Percentiles rank a stretch among this genome's conserved stretches.
Conservation (phyloP, 2,888 invertebrate genomes). For the Drosophila multiciliata region DNA sequence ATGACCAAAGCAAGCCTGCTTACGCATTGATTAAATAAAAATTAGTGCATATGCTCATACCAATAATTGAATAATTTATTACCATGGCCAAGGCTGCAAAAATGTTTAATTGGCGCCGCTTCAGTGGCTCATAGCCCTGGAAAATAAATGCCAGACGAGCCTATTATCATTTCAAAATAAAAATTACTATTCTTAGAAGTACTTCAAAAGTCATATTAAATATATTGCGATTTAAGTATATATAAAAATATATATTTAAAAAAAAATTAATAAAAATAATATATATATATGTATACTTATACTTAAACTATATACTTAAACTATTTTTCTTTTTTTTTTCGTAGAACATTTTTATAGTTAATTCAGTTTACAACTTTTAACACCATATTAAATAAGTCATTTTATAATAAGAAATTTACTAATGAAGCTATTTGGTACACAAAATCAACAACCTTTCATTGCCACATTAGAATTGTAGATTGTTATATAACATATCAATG, state of each 20-base stretch:
- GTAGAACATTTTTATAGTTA: neutral
- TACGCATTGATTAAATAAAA: slow-evolving; percentile 41
- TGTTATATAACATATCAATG: slow-evolving; percentile 14
- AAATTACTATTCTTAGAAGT: neutral
- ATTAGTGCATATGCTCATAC: neutral
- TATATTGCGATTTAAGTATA: neutral
- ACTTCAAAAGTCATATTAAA: neutral
- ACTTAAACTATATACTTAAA: neutral
- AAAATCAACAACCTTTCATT: slow-evolving; percentile 17
- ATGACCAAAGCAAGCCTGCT: neutral
- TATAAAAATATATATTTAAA: too few relatives aligned
- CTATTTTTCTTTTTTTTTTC: neutral
- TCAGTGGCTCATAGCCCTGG: slow-evolving; percentile 31
- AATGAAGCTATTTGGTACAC: slow-evolving; percentile 1
- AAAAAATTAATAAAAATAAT: neutral
- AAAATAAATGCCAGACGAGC: neutral
- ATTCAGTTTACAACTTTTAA: neutral
- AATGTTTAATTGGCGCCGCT: slow-evolving; percentile 57
- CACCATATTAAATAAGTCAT: neutral
- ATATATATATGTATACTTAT: neutral
- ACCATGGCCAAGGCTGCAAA: slow-evolving; percentile 41
- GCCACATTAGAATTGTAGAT: neutral
- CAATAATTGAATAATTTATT: slow-evolving; percentile 44
- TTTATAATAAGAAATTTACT: neutral
- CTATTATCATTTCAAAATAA: slow-evolving; percentile 7